Base-by-base conservation (phyloP, 2,797 vertebrate genomes). In the Lophotriccus pileatus region DNA sequence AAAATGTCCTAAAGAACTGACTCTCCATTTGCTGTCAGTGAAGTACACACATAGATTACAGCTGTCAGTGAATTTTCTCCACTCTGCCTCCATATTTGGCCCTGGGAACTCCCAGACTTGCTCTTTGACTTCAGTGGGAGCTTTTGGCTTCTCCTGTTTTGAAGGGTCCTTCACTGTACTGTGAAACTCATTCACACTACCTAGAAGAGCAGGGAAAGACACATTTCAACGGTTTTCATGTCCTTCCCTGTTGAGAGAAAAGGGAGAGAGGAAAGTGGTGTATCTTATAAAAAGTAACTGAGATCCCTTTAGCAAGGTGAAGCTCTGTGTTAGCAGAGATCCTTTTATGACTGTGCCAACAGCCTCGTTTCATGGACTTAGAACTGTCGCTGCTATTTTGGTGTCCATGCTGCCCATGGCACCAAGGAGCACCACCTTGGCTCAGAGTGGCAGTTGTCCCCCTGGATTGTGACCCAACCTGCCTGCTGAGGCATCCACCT, bases 361-460 rank as follows among this genome's bases (percentile, higher is more conserved):
- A 56, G n/a, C 50, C 20, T 64, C 44, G 13, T 69, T 59, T 52
- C 18, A 17, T 34, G 62, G 30, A 22, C 36, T 67, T 50, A 14
- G 16, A 59, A 6, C 39, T n/a, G 4, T 18, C 5, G 3, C 30
- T 44, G 73, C n/a, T 69, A 2, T 43, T 60, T 50, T 59, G 25
- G 27, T 15, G 28, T n/a, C 39, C 36, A 36, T 32, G 27, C 39
- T 74, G 60, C 17, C 14, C 0, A 0, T 1, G 4, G 21, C 22
- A 27, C 27, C 1, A 2, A 47, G 55, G 19, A 52, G 15, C 18
- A 14, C 0, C 9, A 23, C 46, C 32, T 53, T 49, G 41, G 27
- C 18, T 89, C 13, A 14, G 43, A 32, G 43, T 6, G 10, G 13
- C 47, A 56, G 16, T 17, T 58, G 28, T 80, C 14, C 18, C 21